These are phyloP conservation scores for Helicoverpa armigera DNA, from an alignment of 1,140 invertebrate species.

Conservation along the genomic window DNA sequence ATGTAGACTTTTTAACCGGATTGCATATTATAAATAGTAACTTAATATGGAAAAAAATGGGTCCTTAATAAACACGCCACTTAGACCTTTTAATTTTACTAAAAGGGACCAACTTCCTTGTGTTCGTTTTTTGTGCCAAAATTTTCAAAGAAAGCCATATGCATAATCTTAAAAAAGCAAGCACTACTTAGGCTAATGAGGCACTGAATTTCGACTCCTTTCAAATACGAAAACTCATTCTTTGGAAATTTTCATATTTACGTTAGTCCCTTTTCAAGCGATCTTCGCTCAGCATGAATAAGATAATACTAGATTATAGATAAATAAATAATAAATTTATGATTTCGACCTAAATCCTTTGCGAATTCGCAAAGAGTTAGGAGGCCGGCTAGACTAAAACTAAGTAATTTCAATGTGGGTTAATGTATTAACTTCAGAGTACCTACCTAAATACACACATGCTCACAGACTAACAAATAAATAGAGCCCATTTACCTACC, in stretches of 20 bases:
- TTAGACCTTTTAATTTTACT: too few relatives aligned
- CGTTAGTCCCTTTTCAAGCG: not conserved
- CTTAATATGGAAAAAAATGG: too few relatives aligned
- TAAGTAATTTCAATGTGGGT: slow-evolving; percentile 7
- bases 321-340: not conserved
- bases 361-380: not conserved
- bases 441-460: not conserved
- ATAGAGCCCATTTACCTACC: too few relatives aligned
- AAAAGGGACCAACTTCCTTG: too few relatives aligned
- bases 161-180: not conserved
- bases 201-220: not conserved
- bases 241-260: slow-evolving; percentile 2
- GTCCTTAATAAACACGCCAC: too few relatives aligned
- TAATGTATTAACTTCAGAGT: not conserved
- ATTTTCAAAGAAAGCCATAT: not conserved
- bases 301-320: not conserved
- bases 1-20: too few relatives aligned
- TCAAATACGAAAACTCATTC: not conserved
- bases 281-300: too few relatives aligned
- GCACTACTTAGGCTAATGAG: not conserved
- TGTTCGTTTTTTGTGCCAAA: too few relatives aligned
- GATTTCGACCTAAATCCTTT: not conserved
- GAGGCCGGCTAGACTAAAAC: not conserved
- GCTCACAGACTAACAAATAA: not conserved
- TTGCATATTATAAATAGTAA: too few relatives aligned